These are phyloP conservation scores for Acleris laterana DNA, from an alignment of 2,888 invertebrate genomes.

Conservation along the genomic window DNA sequence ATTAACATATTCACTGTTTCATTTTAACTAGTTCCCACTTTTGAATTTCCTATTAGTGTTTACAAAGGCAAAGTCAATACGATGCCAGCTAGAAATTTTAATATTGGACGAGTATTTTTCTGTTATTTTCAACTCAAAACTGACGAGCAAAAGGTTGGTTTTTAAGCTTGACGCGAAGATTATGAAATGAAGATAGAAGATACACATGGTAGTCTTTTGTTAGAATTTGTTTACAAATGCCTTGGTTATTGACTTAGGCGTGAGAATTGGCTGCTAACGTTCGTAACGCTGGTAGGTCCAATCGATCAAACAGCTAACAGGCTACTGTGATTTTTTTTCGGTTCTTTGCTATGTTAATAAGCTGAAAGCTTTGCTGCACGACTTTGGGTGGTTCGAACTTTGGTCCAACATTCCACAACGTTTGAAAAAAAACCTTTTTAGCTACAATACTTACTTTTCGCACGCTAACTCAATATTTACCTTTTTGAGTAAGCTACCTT, in stretches of 20 bases:
- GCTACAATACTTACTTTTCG: not conserved
- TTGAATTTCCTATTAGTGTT: slow-evolving; percentile 82
- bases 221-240: slow-evolving; percentile 77
- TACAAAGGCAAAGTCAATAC: slow-evolving; percentile 81
- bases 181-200: slow-evolving; percentile 64
- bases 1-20: slow-evolving; percentile 82
- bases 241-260: slow-evolving; percentile 78
- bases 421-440: not conserved
- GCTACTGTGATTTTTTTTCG: slow-evolving; percentile 69
- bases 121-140: slow-evolving; percentile 46
- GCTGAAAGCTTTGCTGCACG: slow-evolving; percentile 33
- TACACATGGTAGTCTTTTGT: slow-evolving; percentile 66
- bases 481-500: no score
- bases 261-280: slow-evolving; percentile 81
- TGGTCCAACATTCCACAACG: not conserved
- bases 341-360: slow-evolving; percentile 37
- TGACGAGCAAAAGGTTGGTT: slow-evolving; percentile 41
- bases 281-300: slow-evolving; percentile 78
- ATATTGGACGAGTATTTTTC: slow-evolving; percentile 43
- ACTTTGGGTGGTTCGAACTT: slow-evolving; percentile 6
- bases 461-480: not conserved
- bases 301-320: slow-evolving; percentile 71
- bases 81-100: slow-evolving; percentile 66
- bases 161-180: slow-evolving; percentile 45
- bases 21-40: slow-evolving; percentile 80